phyloP scores from a whole-genome alignment of 2,113 vertebrate genomes.

The Ammospiza nelsoni region DNA sequence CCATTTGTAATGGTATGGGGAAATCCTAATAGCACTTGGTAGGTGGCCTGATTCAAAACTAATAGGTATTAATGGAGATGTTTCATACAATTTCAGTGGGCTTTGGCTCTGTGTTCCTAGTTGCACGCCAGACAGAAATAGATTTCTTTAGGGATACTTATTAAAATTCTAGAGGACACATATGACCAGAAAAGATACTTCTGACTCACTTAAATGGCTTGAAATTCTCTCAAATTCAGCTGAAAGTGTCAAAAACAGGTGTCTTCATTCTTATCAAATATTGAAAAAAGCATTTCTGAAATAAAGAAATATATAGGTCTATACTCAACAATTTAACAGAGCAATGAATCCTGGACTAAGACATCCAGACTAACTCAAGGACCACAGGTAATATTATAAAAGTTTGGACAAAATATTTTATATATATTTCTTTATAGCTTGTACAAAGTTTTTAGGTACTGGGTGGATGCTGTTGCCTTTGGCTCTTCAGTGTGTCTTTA shows the following conservation, averaged over 20 bases:
- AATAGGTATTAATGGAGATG: background rate
- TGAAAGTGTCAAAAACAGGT: background rate
- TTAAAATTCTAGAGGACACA: background rate
- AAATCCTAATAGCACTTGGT: background rate
- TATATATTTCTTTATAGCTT: background rate
- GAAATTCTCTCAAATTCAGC: background rate
- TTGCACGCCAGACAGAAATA: background rate
- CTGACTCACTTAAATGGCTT: background rate
- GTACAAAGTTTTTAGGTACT: background rate
- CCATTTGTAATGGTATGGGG: background rate
- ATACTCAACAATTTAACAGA: background rate
- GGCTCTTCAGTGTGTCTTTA: background rate
- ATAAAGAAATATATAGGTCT: background rate
- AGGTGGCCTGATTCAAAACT: background rate
- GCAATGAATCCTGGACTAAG: background rate
- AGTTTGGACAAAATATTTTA: background rate
- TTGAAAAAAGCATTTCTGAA: background rate
- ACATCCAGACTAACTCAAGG: background rate
- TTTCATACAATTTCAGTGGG: background rate
- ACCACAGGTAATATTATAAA: background rate
- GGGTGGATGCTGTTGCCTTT: background rate
- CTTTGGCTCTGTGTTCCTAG: background rate
- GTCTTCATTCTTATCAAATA: background rate
- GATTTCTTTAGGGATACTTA: background rate
- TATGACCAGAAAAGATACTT: background rate